Conservation (phyloP, 2,113 vertebrate genomes). For the Poeciliopsis turrubarensis region DNA sequence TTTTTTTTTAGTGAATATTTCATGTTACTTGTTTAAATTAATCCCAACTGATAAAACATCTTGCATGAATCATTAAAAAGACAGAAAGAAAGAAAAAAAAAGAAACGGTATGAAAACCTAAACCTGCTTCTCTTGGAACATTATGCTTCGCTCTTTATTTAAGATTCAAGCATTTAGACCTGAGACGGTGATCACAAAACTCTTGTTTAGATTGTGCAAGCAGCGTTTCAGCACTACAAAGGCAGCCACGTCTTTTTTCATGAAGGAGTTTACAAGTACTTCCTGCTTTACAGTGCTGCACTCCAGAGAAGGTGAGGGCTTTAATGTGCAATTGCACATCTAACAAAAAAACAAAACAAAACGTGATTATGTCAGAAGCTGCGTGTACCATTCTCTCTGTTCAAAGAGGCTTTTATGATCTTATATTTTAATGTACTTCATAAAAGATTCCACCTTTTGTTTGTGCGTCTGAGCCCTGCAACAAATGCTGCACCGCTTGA, state of each 20-base stretch:
- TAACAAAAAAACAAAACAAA: not conserved
- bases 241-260: conserved; percentile 1
- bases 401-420: conserved; percentile 23
- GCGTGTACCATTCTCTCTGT: conserved; percentile 19
- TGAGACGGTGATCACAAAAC: conserved; percentile 9
- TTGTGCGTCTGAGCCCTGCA: not conserved
- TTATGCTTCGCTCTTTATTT: conserved; percentile 1
- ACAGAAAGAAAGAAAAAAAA: too few species aligned
- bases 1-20: not conserved
- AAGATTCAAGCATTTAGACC: not conserved
- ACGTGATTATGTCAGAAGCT: conserved; percentile 29
- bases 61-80: not conserved
- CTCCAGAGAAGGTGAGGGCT: conserved; percentile 10
- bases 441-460: conserved; percentile 10
- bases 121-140: not conserved
- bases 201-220: conserved; percentile 13
- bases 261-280: conserved; percentile 26
- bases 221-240: conserved; percentile 17
- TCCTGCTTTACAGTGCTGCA: conserved; percentile 6
- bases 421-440: conserved; percentile 22
- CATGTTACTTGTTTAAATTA: not conserved
- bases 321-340: conserved; percentile 26
- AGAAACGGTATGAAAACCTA: not conserved
- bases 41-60: not conserved
- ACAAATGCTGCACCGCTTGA: conserved; percentile 4